Evolutionary conservation across 2,797 vertebrate genomes (phyloP).

Genomic region (Streptopelia turtur): DNA sequence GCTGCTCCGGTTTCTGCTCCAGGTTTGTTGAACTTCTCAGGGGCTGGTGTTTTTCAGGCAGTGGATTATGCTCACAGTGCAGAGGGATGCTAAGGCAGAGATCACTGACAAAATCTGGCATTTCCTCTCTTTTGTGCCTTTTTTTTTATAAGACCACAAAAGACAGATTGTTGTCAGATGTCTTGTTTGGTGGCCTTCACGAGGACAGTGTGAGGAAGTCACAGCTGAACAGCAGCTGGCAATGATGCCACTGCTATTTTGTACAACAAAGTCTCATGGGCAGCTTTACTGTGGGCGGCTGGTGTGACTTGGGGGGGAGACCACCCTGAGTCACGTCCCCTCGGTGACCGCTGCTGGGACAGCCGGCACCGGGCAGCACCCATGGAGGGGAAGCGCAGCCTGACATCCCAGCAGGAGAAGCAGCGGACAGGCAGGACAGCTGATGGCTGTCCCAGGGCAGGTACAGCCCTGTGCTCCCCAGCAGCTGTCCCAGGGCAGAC

Average conservation of each 20-base stretch:
- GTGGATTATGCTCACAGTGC: neutral
- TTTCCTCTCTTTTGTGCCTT: neutral
- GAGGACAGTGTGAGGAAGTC: neutral
- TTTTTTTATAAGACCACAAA: neutral
- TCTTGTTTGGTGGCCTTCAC: slow-evolving; percentile 10
- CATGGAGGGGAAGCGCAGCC: neutral
- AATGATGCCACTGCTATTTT: neutral
- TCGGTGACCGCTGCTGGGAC: neutral
- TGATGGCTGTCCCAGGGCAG: neutral
- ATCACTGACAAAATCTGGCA: neutral
- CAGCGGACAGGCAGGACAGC: neutral
- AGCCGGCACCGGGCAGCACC: neutral
- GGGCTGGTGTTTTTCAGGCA: slow-evolving; percentile 3
- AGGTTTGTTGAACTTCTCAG: neutral
- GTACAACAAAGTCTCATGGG: neutral
- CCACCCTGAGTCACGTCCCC: neutral
- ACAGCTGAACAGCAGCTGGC: slow-evolving; percentile 34
- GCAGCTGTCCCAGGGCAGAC: neutral
- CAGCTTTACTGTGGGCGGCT: neutral
- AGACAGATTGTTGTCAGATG: slow-evolving; percentile 31
- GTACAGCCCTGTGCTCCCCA: neutral
- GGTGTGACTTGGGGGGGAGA: neutral
- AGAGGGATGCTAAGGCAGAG: slow-evolving; percentile 7
- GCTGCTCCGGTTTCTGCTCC: neutral
- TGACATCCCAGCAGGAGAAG: neutral